These are phyloP conservation scores for Percopsis transmontana DNA, from an alignment of 2,113 vertebrate genomes.

Conservation along the genomic window DNA sequence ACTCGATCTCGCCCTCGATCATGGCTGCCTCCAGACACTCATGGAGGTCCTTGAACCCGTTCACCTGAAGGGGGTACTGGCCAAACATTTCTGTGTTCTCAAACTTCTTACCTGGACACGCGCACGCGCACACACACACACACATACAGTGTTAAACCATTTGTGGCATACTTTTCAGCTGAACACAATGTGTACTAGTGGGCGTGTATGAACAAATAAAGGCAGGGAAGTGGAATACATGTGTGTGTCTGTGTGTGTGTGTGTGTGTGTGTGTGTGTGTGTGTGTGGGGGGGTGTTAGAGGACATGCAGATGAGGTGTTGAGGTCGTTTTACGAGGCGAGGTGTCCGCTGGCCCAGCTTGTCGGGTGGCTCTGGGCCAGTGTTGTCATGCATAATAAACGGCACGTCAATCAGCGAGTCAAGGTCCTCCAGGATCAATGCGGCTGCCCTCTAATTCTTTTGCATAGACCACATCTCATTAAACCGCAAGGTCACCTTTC, in stretches of 20 bases:
- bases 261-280: not conserved
- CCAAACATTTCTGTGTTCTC: slow-evolving; percentile 99
- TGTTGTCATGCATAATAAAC: slow-evolving; percentile 76
- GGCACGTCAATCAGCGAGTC: slow-evolving; percentile 70
- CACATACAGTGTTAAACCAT: slow-evolving; percentile 8
- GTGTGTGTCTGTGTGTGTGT: slow-evolving; percentile 29
- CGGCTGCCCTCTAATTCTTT: slow-evolving; percentile 48
- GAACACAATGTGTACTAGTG: not conserved
- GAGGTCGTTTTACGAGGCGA: slow-evolving; percentile 63
- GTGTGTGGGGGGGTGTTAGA: slow-evolving; percentile 27
- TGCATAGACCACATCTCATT: slow-evolving; percentile 70
- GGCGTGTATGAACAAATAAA: not conserved
- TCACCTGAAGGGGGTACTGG: slow-evolving; percentile 97
- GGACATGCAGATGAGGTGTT: slow-evolving; percentile 69
- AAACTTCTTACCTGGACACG: slow-evolving; percentile 91
- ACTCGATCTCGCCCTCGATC: slow-evolving; percentile 98
- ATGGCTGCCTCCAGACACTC: slow-evolving; percentile 98
- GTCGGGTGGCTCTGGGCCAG: slow-evolving; percentile 62
- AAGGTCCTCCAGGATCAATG: slow-evolving; percentile 72
- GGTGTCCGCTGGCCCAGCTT: slow-evolving; percentile 50
- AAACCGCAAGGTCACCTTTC: slow-evolving; percentile 73
- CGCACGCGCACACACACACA: not conserved
- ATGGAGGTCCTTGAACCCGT: slow-evolving; percentile 97
- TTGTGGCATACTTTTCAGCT: too few species aligned
- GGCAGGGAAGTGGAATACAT: not conserved